phyloP scores from a whole-genome alignment of 2,113 vertebrate species.

The human region GRCh38 chr4:184983501-184984000 shows the following conservation, averaged over 20 bases:
- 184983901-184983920: not conserved
- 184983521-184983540: not conserved
- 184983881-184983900: not conserved
- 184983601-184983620: not conserved
- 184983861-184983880: not conserved
- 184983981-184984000: conserved; percentile 23
- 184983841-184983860: not conserved
- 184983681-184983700: not conserved
- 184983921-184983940: not conserved
- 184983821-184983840: not conserved
- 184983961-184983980: conserved; percentile 20
- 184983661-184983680: not conserved
- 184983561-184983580: not conserved
- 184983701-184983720: not conserved
- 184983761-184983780: too few species aligned
- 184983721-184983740: not conserved
- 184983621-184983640: not conserved
- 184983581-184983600: not conserved
- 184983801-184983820: not conserved
- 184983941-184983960: conserved; percentile 21
- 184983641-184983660: not conserved
- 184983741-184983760: not conserved
- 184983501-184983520: not conserved
- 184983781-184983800: not conserved
- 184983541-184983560: not conserved